These are phyloP conservation scores for Cryptotis parvus DNA, from an alignment of 2,113 vertebrate species.

Conservation along the genomic window DNA sequence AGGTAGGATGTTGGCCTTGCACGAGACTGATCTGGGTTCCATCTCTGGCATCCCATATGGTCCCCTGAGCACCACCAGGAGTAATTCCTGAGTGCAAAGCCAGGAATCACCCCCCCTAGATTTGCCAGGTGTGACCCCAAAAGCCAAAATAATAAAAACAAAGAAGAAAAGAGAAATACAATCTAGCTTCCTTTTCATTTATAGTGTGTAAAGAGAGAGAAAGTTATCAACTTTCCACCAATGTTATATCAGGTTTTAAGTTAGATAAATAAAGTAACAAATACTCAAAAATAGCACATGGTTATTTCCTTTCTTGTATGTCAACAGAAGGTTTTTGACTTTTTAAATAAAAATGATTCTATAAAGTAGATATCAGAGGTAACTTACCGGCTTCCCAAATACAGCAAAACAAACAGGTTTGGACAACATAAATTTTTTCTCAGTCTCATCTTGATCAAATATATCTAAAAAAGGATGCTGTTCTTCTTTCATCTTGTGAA, in stretches of 20 bases:
- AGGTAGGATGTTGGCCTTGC: no score
- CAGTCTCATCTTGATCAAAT: slow-evolving; percentile 93
- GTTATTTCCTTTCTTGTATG: slow-evolving; percentile 10
- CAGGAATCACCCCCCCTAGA: no score
- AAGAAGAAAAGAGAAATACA: not conserved
- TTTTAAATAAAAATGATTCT: not conserved
- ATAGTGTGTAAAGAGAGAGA: not conserved
- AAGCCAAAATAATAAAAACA: no score
- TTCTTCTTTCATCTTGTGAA: slow-evolving; percentile 62
- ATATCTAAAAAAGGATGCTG: slow-evolving; percentile 87
- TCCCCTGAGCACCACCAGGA: no score
- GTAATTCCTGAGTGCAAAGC: no score
- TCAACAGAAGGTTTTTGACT: slow-evolving; percentile 12
- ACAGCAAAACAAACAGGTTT: slow-evolving; percentile 94
- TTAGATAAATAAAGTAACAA: not conserved
- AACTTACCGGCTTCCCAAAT: slow-evolving; percentile 95
- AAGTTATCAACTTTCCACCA: slow-evolving; percentile 13
- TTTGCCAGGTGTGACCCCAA: no score
- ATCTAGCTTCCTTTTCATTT: not conserved
- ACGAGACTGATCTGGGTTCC: no score
- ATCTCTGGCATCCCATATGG: no score
- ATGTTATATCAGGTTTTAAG: not conserved
- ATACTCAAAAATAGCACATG: not conserved
- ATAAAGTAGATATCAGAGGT: slow-evolving; percentile 55
- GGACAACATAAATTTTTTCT: slow-evolving; percentile 88